Base-by-base conservation (phyloP, 1,140 invertebrate genomes). In the Zelostemma sp. region DNA sequence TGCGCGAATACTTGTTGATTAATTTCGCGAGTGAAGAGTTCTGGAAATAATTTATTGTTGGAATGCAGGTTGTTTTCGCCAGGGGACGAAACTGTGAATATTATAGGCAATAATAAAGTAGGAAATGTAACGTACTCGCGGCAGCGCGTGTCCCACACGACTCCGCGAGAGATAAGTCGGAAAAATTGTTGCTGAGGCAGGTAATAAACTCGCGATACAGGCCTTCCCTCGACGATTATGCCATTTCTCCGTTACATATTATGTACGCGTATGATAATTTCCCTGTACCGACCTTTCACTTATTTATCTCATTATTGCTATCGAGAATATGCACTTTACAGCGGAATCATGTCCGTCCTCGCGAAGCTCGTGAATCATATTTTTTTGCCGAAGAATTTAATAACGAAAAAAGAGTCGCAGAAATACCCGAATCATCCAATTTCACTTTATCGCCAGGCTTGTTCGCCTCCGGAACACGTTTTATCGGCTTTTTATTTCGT, bases 51-150 rank as follows among this genome's bases (percentile, higher is more conserved):
- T n/a, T n/a, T n/a, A n/a, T n/a, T n/a, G 66, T 62, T 68, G 66
- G 66, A 68, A 68, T 72, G 69, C 69, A 72, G 63, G 69, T 72
- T 60, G 69, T 67, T 72, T 64, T 57, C 69, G 59, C 57, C 46
- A 12, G 33, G 51, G 64, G 59, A 71, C 56, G 64, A 72, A 51
- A 60, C 51, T 41, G 64, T 74, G 75, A 76, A 76, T 76, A n/a
- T n/a, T n/a, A n/a, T 76, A 74, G 75, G 67, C 66, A 74, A 74
- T 68, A 58, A 61, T 66, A 64, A 63, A 69, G 70, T 77, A 75
- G 66, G 60, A 45, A 65, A 69, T 62, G 72, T 74, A 70, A 73
- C 60, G 62, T 62, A 55, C 59, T 49, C 48, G 33, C 19, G 25
- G 25, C 70, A 70, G 72, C 67, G 47, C 70, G 74, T 74, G 51